Evolutionary conservation across 2,888 invertebrate species (phyloP).

Genomic region (Polyommatus iphigenia): DNA sequence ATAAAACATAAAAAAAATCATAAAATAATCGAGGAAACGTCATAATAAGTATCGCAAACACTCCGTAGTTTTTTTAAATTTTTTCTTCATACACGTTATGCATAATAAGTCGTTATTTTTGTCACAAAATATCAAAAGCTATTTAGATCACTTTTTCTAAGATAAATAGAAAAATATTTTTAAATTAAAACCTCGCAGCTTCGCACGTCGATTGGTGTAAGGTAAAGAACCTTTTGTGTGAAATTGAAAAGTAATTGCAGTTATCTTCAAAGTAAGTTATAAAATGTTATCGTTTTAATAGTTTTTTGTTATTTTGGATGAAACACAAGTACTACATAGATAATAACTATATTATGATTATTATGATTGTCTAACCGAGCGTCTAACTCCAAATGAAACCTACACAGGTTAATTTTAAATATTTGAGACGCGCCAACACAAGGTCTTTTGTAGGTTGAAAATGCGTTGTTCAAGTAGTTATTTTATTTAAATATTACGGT

Average conservation of each 20-base stretch:
- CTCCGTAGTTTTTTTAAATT: too few relatives aligned
- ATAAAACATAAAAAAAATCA: too few relatives aligned
- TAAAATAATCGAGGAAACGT: too few relatives aligned
- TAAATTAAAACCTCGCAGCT: too few relatives aligned
- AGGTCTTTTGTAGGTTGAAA: conserved; percentile 27
- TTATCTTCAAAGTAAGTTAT: conserved; percentile 3
- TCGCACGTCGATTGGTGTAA: too few relatives aligned
- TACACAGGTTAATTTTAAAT: background rate
- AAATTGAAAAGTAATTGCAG: background rate
- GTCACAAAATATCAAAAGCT: too few relatives aligned
- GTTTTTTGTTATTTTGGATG: background rate
- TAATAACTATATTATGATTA: background rate
- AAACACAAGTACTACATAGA: background rate
- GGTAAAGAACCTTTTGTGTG: background rate
- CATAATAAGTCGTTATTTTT: too few relatives aligned
- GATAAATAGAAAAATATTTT: too few relatives aligned
- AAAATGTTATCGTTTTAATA: background rate
- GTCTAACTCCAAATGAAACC: background rate
- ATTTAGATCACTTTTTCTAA: too few relatives aligned
- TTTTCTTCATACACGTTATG: too few relatives aligned
- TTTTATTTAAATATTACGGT: conserved; percentile 27
- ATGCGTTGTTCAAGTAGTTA: conserved; percentile 14
- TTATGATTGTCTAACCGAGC: background rate
- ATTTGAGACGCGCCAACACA: background rate
- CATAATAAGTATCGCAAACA: too few relatives aligned